Conservation (phyloP, 1,140 invertebrate species). For the Trachymyrmex septentrionalis region DNA sequence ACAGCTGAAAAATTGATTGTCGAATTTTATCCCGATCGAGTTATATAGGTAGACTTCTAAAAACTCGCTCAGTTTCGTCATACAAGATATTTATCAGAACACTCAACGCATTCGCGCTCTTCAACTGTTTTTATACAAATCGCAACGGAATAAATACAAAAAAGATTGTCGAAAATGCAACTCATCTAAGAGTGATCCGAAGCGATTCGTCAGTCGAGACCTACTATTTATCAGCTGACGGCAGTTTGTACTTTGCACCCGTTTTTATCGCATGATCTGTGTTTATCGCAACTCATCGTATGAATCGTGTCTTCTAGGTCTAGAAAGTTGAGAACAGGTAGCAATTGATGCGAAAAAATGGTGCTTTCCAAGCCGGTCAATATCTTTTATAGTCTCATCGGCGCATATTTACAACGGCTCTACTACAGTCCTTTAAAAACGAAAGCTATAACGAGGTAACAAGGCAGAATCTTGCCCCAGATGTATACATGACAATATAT, state of each 20-base stretch:
- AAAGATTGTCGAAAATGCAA: background rate
- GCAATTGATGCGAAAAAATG: conserved; percentile 84
- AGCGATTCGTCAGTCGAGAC: background rate
- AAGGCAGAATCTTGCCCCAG: conserved; percentile 24
- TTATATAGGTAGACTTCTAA: background rate
- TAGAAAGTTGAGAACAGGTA: background rate
- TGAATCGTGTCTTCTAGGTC: background rate
- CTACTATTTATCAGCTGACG: background rate
- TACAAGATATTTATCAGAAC: background rate
- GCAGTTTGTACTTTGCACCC: conserved; percentile 10
- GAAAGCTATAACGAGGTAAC: conserved; percentile 91
- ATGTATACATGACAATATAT: background rate
- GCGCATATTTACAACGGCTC: conserved; percentile 90
- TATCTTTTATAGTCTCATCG: conserved; percentile 88
- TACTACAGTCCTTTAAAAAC: conserved; percentile 91
- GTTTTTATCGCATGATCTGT: background rate
- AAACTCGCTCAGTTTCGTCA: background rate
- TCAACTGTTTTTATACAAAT: background rate
- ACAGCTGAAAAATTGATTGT: background rate
- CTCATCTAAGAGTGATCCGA: background rate
- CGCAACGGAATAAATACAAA: background rate
- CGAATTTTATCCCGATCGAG: background rate
- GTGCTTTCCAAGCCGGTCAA: conserved; percentile 89
- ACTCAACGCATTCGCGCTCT: background rate
- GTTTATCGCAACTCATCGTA: background rate